Conservation (phyloP, 1,140 invertebrate genomes). For the Drosophila arawakana region DNA sequence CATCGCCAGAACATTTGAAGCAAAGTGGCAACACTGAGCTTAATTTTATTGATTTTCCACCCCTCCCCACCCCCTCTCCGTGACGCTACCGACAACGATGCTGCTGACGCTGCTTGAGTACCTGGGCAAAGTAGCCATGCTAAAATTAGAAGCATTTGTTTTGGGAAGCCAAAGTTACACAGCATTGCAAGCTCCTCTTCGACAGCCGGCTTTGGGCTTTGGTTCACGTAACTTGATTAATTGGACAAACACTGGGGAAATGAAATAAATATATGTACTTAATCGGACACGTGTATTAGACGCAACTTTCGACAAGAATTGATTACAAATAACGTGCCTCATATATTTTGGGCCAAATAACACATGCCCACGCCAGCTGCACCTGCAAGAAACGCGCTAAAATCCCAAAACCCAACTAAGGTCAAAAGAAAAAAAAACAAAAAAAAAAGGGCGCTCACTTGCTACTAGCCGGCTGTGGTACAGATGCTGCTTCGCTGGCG, state of each 20-base stretch:
- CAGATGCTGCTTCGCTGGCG: conserved; percentile 72
- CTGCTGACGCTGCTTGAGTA: conserved; percentile 24
- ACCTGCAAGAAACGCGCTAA: conserved; percentile 55
- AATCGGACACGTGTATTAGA: conserved; percentile 55
- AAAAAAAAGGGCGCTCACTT: conserved; percentile 75
- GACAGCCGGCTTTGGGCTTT: conserved; percentile 28
- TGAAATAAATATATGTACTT: conserved; percentile 14
- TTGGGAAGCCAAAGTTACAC: conserved; percentile 23
- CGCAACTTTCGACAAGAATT: conserved; percentile 43
- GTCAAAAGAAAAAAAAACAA: conserved; percentile 44
- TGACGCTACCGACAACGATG: conserved; percentile 11
- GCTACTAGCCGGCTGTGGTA: conserved; percentile 60
- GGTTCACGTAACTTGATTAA: conserved; percentile 56
- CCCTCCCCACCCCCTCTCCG: conserved; percentile 2
- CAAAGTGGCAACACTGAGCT: conserved; percentile 71
- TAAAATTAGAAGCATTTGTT: conserved; percentile 67
- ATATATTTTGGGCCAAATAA: neutral
- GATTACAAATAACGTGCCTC: conserved; percentile 41
- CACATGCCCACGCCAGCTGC: conserved; percentile 15
- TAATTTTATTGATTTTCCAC: conserved; percentile 75
- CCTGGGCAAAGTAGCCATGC: conserved; percentile 37
- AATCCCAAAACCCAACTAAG: conserved; percentile 69
- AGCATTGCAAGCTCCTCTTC: neutral
- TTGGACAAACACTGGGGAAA: conserved; percentile 8
- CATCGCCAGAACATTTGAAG: conserved; percentile 27